Conservation (phyloP, 2,113 vertebrate genomes). For the Daphoenositta chrysoptera region DNA sequence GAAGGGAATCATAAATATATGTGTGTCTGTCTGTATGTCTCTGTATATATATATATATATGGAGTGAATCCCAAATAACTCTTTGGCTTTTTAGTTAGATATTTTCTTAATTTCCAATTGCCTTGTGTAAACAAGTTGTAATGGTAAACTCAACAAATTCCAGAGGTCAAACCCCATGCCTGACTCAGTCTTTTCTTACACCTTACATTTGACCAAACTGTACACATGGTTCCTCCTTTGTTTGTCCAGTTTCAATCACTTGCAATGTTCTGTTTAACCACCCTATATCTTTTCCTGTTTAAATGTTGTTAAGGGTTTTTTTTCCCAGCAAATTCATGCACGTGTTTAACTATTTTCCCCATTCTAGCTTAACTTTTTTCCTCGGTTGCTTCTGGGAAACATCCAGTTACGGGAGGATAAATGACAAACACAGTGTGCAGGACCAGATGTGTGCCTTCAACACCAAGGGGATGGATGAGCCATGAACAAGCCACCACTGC, state of each 20-base stretch:
- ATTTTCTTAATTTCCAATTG: not conserved
- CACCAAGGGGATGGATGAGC: not conserved
- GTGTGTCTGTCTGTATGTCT: not conserved
- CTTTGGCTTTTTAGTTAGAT: not conserved
- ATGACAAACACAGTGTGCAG: not conserved
- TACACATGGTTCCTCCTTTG: not conserved
- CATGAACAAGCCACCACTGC: not conserved
- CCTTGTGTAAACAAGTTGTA: not conserved
- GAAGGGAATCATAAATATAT: not conserved
- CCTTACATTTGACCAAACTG: not conserved
- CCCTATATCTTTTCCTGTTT: not conserved
- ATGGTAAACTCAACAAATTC: not conserved
- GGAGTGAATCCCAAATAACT: not conserved
- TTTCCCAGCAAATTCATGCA: not conserved
- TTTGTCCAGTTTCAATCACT: not conserved
- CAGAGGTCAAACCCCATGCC: not conserved
- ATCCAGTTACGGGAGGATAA: not conserved
- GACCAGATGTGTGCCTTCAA: slow-evolving; percentile 1
- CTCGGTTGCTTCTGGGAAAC: not conserved
- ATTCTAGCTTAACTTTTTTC: not conserved
- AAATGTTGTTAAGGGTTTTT: not conserved
- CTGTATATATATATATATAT: too few relatives aligned
- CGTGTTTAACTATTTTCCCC: not conserved
- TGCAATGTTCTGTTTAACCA: not conserved
- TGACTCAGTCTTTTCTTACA: not conserved